Evolutionary conservation across 2,797 vertebrate genomes (phyloP).

Genomic region (Netta rufina): DNA sequence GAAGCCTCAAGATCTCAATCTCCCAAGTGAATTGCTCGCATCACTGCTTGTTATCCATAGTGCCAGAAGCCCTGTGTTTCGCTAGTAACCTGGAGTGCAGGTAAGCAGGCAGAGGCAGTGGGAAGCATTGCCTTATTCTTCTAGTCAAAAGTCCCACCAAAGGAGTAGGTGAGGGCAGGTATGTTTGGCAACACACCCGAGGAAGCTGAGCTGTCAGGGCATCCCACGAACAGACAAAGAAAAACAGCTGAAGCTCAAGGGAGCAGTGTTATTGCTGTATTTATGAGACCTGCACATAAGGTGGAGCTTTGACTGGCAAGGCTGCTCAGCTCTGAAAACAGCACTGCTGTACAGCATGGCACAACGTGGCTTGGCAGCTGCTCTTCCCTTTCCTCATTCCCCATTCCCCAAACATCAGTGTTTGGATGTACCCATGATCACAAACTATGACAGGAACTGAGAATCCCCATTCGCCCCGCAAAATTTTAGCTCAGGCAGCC

Average conservation of each 20-base stretch:
- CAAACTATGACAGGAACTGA: background rate
- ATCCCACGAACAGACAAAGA: constrained; percentile 44
- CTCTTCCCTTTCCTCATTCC: background rate
- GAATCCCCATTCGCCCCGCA: background rate
- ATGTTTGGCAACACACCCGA: constrained; percentile 10
- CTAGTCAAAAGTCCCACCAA: constrained; percentile 15
- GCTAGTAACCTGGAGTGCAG: constrained; percentile 57
- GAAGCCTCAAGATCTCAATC: constrained; percentile 50
- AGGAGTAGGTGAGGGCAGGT: constrained; percentile 35
- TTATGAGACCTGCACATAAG: background rate
- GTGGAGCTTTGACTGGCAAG: constrained; percentile 29
- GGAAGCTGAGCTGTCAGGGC: constrained; percentile 54
- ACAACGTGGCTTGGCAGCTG: background rate
- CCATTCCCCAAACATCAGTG: background rate
- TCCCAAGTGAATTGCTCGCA: constrained; percentile 39
- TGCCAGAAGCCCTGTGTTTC: constrained; percentile 41
- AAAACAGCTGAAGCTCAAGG: constrained; percentile 58
- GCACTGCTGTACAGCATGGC: background rate
- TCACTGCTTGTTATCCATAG: constrained; percentile 35
- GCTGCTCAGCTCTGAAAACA: constrained; percentile 33
- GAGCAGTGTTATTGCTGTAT: constrained; percentile 19
- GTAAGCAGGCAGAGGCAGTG: constrained; percentile 69
- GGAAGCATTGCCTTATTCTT: constrained; percentile 48
- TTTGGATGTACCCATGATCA: background rate
- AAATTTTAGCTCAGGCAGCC: background rate